phyloP scores from a whole-genome alignment of 2,888 invertebrate species.

The Drosophila quinaria region DNA sequence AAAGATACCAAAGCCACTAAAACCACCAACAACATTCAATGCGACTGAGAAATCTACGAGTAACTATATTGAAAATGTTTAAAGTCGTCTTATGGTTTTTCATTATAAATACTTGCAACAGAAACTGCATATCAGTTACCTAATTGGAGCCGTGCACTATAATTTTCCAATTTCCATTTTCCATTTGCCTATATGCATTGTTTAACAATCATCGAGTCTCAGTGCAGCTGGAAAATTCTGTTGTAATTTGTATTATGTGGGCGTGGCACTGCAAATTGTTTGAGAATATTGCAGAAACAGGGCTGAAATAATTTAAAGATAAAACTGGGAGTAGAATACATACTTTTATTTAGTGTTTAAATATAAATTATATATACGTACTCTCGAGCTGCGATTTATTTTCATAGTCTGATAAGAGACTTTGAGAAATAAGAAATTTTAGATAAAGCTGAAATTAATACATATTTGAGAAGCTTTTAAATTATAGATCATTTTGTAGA shows the following conservation, averaged over 20 bases:
- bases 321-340: not conserved
- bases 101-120: slow-evolving; percentile 14
- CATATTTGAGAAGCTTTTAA: too few relatives aligned
- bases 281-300: slow-evolving; percentile 6
- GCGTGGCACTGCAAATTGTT: slow-evolving; percentile 21
- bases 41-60: slow-evolving; percentile 6
- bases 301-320: slow-evolving; percentile 1
- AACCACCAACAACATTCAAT: not conserved
- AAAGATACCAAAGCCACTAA: not conserved
- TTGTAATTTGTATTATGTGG: slow-evolving; percentile 20
- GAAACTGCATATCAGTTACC: slow-evolving; percentile 27
- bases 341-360: not conserved
- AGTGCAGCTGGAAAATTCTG: slow-evolving; percentile 29
- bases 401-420: too few relatives aligned
- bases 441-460: too few relatives aligned
- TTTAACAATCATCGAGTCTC: slow-evolving; percentile 32
- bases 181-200: slow-evolving; percentile 38
- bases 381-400: too few relatives aligned
- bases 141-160: slow-evolving; percentile 39
- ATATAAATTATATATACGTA: too few relatives aligned
- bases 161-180: slow-evolving; percentile 36
- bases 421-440: too few relatives aligned
- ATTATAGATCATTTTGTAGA: too few relatives aligned
- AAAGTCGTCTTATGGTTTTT: slow-evolving; percentile 26
- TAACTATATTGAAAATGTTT: slow-evolving; percentile 6